phyloP scores from a whole-genome alignment of 2,113 vertebrate species.

The Lipophrys pholis region DNA sequence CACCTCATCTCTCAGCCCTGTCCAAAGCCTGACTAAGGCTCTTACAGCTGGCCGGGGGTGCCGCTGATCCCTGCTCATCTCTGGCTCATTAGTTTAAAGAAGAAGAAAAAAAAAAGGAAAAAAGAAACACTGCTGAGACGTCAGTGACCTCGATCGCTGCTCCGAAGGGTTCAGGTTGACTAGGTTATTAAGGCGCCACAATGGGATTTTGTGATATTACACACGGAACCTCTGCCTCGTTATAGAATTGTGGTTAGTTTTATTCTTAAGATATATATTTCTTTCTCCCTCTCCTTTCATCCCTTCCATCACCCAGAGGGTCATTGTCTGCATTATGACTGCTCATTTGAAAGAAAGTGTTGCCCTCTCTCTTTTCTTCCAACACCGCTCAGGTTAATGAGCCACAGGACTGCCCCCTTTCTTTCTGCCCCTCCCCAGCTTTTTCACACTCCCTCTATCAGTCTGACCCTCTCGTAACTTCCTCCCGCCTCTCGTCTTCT shows the following conservation, averaged over 20 bases:
- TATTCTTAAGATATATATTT: too few relatives aligned
- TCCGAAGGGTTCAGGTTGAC: constrained; percentile 21
- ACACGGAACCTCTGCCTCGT: background rate
- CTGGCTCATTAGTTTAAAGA: constrained; percentile 60
- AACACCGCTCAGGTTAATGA: constrained; percentile 71
- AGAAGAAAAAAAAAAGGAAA: constrained; percentile 31
- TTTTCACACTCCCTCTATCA: constrained; percentile 68
- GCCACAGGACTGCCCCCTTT: constrained; percentile 51
- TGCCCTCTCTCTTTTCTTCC: constrained; percentile 46
- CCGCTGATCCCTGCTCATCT: constrained; percentile 75
- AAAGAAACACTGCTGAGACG: constrained; percentile 42
- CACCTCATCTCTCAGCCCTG: constrained; percentile 46
- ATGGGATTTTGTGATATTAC: background rate
- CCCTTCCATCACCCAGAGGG: constrained; percentile 21
- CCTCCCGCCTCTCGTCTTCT: constrained; percentile 37
- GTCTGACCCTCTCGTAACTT: constrained; percentile 42
- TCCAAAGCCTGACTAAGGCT: constrained; percentile 72
- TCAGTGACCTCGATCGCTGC: constrained; percentile 60
- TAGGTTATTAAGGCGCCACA: background rate
- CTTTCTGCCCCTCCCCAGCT: constrained; percentile 43
- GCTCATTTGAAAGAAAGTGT: constrained; percentile 63
- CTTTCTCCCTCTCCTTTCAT: background rate
- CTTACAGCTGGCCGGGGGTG: constrained; percentile 55
- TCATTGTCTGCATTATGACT: constrained; percentile 73
- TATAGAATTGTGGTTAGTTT: too few relatives aligned